Percentiles rank a stretch among this genome's conserved stretches.
These are phyloP conservation scores for Lycia hirtaria DNA, from an alignment of 2,888 invertebrate genomes.

Conservation along the genomic window DNA sequence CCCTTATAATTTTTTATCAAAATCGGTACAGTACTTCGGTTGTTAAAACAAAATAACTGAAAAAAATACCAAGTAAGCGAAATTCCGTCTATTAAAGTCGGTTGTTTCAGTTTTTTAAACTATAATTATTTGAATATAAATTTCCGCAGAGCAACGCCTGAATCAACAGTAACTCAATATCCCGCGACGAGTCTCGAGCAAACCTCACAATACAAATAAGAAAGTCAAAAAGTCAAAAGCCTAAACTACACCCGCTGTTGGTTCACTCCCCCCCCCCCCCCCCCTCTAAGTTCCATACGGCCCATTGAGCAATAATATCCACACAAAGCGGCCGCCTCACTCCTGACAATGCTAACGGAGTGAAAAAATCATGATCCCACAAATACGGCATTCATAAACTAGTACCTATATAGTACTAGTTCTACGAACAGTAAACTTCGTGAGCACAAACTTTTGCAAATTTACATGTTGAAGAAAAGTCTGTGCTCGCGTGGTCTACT, in stretches of 20 bases:
- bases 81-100: too few species aligned
- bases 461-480: too few species aligned
- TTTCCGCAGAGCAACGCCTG: neutral
- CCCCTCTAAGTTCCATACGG: neutral
- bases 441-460: too few species aligned
- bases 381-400: neutral
- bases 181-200: neutral
- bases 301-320: slow-evolving; percentile 11
- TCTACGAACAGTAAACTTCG: too few species aligned
- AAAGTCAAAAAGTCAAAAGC: neutral
- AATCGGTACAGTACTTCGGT: too few species aligned
- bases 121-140: neutral
- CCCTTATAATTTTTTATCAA: too few species aligned
- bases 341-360: slow-evolving; percentile 5
- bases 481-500: too few species aligned
- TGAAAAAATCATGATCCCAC: slow-evolving; percentile 1
- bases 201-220: neutral
- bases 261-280: neutral
- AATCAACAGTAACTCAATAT: neutral
- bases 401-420: too few species aligned
- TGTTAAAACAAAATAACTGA: too few species aligned
- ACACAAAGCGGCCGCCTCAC: slow-evolving; percentile 6
- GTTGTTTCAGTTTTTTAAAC: neutral
- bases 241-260: neutral
- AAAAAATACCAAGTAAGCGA: too few species aligned